A percentile compares a stretch with the other conserved stretches of the same genome.
These are phyloP conservation scores for Tinea pellionella DNA, from an alignment of 2,888 invertebrate species.

Conservation along the genomic window DNA sequence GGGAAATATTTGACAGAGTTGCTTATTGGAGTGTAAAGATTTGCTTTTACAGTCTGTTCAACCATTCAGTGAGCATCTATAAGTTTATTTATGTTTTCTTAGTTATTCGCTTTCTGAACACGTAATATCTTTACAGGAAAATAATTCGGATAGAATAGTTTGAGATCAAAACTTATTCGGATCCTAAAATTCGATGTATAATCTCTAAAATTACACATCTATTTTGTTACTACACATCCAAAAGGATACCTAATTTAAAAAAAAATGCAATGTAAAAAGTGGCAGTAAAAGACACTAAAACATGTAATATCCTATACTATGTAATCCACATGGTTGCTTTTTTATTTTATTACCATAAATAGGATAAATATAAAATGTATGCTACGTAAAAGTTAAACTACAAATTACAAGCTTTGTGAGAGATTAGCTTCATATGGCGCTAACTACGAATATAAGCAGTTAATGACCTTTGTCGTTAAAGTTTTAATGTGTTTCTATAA, in stretches of 20 bases:
- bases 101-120: not conserved
- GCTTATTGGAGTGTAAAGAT: not conserved
- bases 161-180: not conserved
- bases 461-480: not conserved
- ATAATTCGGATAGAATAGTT: not conserved
- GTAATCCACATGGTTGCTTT: too few species aligned
- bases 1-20: not conserved
- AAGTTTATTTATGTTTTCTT: constrained; percentile 2
- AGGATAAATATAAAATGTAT: too few species aligned
- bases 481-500: not conserved
- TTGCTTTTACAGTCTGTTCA: not conserved
- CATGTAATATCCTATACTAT: too few species aligned
- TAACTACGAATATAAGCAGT: not conserved
- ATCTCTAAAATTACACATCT: too few species aligned
- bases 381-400: too few species aligned
- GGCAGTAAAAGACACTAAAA: too few species aligned
- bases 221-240: too few species aligned
- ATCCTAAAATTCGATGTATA: not conserved
- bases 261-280: too few species aligned
- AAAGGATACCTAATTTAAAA: too few species aligned
- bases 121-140: not conserved
- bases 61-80: not conserved
- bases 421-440: not conserved
- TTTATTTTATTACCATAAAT: too few species aligned
- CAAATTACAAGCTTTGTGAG: not conserved